Evolutionary conservation across 2,797 vertebrate species (phyloP).

Genomic region (Hemibagrus guttatus): DNA sequence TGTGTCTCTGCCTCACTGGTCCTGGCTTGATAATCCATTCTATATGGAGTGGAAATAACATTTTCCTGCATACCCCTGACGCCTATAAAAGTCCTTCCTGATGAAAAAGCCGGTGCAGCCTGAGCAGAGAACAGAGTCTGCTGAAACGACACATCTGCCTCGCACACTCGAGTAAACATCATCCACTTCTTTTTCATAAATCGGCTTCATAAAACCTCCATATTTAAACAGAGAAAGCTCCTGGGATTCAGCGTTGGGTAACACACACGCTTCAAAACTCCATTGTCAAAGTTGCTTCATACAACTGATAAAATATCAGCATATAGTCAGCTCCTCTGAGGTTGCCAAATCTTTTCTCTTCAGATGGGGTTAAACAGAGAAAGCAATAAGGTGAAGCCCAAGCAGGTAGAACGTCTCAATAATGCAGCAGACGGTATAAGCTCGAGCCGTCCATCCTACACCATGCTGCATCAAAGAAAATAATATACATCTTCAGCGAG

Average conservation of each 20-base stretch:
- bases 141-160: conserved; percentile 22
- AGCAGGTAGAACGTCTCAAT: conserved; percentile 1
- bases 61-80: conserved; percentile 13
- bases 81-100: conserved; percentile 23
- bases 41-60: conserved; percentile 23
- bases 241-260: neutral
- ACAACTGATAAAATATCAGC: too few relatives aligned
- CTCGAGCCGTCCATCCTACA: neutral
- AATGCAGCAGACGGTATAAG: neutral
- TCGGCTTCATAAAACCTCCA: neutral
- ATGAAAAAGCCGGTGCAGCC: conserved; percentile 30
- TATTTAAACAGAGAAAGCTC: neutral
- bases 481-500: conserved; percentile 3
- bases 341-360: neutral
- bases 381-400: neutral
- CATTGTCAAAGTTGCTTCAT: neutral
- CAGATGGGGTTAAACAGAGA: neutral
- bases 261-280: neutral
- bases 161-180: conserved; percentile 31
- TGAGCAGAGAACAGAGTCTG: neutral
- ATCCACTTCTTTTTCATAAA: neutral
- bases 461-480: conserved; percentile 1
- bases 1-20: conserved; percentile 6
- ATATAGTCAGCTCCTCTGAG: too few relatives aligned
- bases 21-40: conserved; percentile 19